A percentile compares a stretch with the other conserved stretches of the same genome.
phyloP scores from a whole-genome alignment of 2,113 vertebrate genomes.

The Murina feae region DNA sequence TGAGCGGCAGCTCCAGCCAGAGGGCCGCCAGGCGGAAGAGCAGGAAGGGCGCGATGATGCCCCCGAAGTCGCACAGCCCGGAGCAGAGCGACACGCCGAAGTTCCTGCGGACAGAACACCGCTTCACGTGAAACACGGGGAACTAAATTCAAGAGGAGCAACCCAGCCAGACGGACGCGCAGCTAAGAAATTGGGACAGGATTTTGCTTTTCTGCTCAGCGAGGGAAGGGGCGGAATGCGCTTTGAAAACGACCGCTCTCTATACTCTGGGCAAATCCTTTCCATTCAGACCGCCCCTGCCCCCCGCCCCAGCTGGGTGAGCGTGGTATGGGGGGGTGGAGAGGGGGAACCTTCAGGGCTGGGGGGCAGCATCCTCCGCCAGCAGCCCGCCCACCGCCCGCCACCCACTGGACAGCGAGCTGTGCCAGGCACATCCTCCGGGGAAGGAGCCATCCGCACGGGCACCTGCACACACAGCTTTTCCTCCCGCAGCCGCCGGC shows the following conservation, averaged over 20 bases:
- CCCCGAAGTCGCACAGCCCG: slow-evolving; percentile 90
- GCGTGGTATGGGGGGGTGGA: too few relatives aligned
- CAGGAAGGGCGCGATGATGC: slow-evolving; percentile 90
- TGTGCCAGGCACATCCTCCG: background rate
- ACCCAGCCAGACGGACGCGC: background rate
- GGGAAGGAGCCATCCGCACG: background rate
- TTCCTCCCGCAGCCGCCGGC: too few relatives aligned
- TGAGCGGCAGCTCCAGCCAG: slow-evolving; percentile 93
- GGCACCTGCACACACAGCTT: rapidly evolving
- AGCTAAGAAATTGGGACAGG: background rate
- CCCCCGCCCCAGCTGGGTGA: too few relatives aligned
- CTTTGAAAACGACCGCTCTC: rapidly evolving
- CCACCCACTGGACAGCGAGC: background rate
- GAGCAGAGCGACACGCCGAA: slow-evolving; percentile 93
- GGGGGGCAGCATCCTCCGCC: background rate
- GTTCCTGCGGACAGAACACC: slow-evolving; percentile 83
- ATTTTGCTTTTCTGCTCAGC: background rate
- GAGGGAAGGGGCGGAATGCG: too few relatives aligned
- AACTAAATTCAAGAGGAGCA: background rate
- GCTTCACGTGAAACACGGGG: background rate
- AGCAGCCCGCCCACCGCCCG: background rate
- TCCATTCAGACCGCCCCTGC: too few relatives aligned
- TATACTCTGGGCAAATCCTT: too few relatives aligned
- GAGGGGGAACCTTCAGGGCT: rapidly evolving
- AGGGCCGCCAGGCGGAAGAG: slow-evolving; percentile 89